These are phyloP conservation scores for Pachliopta kotzebuea DNA, from an alignment of 2,888 invertebrate species.

Conservation along the genomic window DNA sequence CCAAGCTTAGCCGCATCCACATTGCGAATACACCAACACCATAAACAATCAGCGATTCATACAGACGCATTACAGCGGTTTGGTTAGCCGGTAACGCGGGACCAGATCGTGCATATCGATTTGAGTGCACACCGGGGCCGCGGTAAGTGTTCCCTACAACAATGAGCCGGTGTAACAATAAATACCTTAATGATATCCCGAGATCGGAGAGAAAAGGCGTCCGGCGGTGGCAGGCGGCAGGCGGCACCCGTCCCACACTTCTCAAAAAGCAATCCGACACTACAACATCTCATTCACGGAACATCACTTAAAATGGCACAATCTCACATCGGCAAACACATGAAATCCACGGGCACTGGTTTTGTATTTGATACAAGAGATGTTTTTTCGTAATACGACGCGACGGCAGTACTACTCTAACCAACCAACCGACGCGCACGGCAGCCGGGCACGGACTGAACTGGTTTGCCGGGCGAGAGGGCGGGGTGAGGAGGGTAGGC, in stretches of 20 bases:
- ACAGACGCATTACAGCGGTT: constrained; percentile 54
- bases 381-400: constrained; percentile 73
- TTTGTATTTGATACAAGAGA: constrained; percentile 65
- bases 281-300: constrained; percentile 62
- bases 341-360: constrained; percentile 74
- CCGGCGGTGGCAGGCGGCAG: constrained; percentile 67
- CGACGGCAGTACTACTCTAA: constrained; percentile 45
- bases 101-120: constrained; percentile 69
- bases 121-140: constrained; percentile 67
- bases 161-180: constrained; percentile 79
- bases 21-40: constrained; percentile 71
- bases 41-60: constrained; percentile 61
- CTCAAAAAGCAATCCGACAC: constrained; percentile 72
- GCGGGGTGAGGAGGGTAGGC: constrained; percentile 60
- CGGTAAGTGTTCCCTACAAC: constrained; percentile 77
- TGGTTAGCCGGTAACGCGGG: constrained; percentile 49
- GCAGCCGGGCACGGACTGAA: constrained; percentile 77
- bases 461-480: constrained; percentile 62
- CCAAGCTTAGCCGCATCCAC: constrained; percentile 65
- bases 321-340: constrained; percentile 69
- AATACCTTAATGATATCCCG: constrained; percentile 81
- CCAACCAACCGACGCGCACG: constrained; percentile 65
- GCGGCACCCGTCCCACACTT: constrained; percentile 69
- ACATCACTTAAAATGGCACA: constrained; percentile 74
- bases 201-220: constrained; percentile 76